Conservation (phyloP, 2,888 invertebrate genomes). For the Leptogaster cylindrica region DNA sequence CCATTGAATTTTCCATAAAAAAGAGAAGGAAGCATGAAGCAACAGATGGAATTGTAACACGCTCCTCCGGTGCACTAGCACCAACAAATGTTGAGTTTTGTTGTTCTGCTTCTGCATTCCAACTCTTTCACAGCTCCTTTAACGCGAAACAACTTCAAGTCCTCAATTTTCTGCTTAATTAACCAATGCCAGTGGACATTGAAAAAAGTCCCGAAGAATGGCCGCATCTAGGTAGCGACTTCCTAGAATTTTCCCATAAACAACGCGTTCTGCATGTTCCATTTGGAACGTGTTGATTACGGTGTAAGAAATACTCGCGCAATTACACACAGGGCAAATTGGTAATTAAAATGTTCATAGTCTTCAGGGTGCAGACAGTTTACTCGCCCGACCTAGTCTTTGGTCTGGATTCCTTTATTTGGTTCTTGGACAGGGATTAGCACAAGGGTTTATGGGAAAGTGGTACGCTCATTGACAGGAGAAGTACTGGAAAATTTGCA, state of each 20-base stretch:
- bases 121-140: no score
- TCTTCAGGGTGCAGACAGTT: neutral
- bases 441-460: conserved; percentile 11
- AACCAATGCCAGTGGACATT: conserved; percentile 15
- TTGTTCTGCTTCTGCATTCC: no score
- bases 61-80: no score
- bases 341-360: conserved; percentile 26
- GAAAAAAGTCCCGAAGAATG: conserved; percentile 4
- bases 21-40: no score
- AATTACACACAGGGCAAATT: conserved; percentile 24
- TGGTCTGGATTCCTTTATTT: no score
- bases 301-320: conserved; percentile 21
- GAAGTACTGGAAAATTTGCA: neutral
- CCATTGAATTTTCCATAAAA: no score
- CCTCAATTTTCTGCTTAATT: conserved; percentile 31
- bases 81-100: no score
- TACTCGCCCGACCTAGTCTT: no score
- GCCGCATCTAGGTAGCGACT: conserved; percentile 31
- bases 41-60: no score
- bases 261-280: conserved; percentile 34
- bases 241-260: conserved; percentile 26
- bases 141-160: no score
- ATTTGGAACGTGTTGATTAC: conserved; percentile 31
- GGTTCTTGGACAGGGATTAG: neutral
- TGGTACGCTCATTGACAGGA: conserved; percentile 8